Conservation (phyloP, 2,888 invertebrate species). For the Poecilus cupreus region DNA sequence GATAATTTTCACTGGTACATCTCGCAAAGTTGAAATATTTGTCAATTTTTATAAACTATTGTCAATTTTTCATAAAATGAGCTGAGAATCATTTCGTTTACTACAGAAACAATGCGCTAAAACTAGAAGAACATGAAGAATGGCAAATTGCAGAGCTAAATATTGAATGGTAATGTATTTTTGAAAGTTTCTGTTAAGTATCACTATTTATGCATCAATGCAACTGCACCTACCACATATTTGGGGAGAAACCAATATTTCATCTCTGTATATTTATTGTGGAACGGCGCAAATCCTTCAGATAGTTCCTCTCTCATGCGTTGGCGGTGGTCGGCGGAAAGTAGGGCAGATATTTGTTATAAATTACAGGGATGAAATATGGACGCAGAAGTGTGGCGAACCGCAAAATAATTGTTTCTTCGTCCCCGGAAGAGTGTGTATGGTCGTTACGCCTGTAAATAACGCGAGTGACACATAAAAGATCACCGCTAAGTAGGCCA, state of each 20-base stretch:
- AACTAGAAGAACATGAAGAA: too few relatives aligned
- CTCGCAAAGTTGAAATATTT: too few relatives aligned
- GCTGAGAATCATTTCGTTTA: too few relatives aligned
- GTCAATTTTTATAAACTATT: too few relatives aligned
- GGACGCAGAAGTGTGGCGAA: conserved; percentile 20
- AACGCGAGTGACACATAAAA: conserved; percentile 24
- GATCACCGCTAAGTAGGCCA: conserved; percentile 17
- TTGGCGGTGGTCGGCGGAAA: not conserved
- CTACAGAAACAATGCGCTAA: too few relatives aligned
- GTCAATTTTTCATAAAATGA: too few relatives aligned
- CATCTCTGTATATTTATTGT: not conserved
- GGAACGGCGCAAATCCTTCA: not conserved
- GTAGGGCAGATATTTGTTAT: conserved; percentile 30
- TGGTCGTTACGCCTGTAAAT: conserved; percentile 34
- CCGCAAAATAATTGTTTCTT: conserved; percentile 50
- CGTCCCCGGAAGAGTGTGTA: conserved; percentile 10
- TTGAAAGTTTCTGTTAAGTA: too few relatives aligned
- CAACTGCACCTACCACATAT: too few relatives aligned
- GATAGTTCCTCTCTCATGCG: not conserved
- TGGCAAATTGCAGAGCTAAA: too few relatives aligned
- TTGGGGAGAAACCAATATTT: not conserved
- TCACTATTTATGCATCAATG: too few relatives aligned
- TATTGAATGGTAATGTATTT: too few relatives aligned
- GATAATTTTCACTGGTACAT: too few relatives aligned
- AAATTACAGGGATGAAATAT: conserved; percentile 35